phyloP scores from a whole-genome alignment of 2,797 vertebrate species.

The Ctenopoma kingsleyae region DNA sequence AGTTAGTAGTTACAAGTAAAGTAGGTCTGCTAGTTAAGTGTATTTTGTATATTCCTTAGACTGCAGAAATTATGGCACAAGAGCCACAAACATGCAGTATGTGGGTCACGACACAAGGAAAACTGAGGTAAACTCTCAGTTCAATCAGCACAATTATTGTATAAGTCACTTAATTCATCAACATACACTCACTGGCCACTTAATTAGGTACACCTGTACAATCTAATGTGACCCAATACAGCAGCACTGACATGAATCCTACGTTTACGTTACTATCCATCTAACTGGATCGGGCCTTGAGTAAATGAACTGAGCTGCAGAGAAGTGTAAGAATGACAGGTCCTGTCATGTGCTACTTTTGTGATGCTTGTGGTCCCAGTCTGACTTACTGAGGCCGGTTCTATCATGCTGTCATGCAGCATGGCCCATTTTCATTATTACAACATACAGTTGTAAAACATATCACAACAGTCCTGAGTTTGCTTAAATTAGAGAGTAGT shows the following conservation, averaged over 20 bases:
- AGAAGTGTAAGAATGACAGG: not conserved
- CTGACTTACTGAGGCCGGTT: not conserved
- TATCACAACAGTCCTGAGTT: not conserved
- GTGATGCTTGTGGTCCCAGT: not conserved
- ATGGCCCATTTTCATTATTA: not conserved
- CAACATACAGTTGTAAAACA: not conserved
- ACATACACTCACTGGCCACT: too few relatives aligned
- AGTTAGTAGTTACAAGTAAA: not conserved
- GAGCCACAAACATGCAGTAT: not conserved
- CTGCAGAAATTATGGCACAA: not conserved
- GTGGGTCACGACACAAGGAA: slow-evolving; percentile 6
- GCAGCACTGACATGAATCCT: too few relatives aligned
- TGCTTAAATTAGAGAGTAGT: not conserved
- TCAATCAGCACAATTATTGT: not conserved
- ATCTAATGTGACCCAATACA: too few relatives aligned
- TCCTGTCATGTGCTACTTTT: not conserved
- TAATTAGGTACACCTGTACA: too few relatives aligned
- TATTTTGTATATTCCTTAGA: not conserved
- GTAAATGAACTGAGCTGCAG: not conserved
- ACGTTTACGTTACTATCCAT: too few relatives aligned
- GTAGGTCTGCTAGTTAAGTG: too few relatives aligned
- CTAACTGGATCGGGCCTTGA: too few relatives aligned
- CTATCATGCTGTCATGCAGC: not conserved
- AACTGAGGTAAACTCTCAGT: not conserved
- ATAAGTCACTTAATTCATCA: too few relatives aligned